phyloP scores from a whole-genome alignment of 1,140 invertebrate species.

The Aphelenchoides besseyi region DNA sequence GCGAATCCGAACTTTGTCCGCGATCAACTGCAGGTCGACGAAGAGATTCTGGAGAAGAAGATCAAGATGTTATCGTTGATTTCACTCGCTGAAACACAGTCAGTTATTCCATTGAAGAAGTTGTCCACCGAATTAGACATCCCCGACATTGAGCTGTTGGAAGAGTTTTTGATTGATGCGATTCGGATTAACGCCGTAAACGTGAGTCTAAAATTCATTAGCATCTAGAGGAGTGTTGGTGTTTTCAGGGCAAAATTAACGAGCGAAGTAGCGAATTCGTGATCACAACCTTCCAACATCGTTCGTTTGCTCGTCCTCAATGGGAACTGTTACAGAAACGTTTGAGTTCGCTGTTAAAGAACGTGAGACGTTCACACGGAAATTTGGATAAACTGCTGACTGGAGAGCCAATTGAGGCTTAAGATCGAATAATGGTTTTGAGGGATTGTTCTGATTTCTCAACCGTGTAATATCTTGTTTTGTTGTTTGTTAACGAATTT shows the following conservation, averaged over 20 bases:
- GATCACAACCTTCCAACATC: constrained; percentile 52
- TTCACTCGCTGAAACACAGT: constrained; percentile 54
- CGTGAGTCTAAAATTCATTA: constrained; percentile 37
- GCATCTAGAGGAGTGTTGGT: constrained; percentile 3
- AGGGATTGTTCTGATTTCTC: no score
- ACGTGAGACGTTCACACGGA: constrained; percentile 41
- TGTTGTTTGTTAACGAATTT: no score
- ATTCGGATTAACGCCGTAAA: constrained; percentile 57
- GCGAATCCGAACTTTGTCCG: constrained; percentile 53
- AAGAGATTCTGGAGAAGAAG: constrained; percentile 51
- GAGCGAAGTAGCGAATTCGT: constrained; percentile 45
- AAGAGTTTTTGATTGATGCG: constrained; percentile 61
- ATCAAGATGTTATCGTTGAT: constrained; percentile 60
- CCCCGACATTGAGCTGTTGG: constrained; percentile 47
- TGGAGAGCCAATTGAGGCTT: constrained; percentile 18
- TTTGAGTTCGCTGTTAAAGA: constrained; percentile 36
- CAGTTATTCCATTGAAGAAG: constrained; percentile 34
- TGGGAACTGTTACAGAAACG: constrained; percentile 54
- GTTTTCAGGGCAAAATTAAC: constrained; percentile 59
- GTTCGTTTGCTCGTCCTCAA: constrained; percentile 52
- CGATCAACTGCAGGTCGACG: constrained; percentile 51
- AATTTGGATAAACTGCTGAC: constrained; percentile 40
- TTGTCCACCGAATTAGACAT: constrained; percentile 52
- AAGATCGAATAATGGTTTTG: background rate
- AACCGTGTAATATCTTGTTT: no score